Percentiles rank a stretch among this genome's conserved stretches.
phyloP scores from a whole-genome alignment of 2,113 vertebrate species.

The Hemibagrus wyckioides region DNA sequence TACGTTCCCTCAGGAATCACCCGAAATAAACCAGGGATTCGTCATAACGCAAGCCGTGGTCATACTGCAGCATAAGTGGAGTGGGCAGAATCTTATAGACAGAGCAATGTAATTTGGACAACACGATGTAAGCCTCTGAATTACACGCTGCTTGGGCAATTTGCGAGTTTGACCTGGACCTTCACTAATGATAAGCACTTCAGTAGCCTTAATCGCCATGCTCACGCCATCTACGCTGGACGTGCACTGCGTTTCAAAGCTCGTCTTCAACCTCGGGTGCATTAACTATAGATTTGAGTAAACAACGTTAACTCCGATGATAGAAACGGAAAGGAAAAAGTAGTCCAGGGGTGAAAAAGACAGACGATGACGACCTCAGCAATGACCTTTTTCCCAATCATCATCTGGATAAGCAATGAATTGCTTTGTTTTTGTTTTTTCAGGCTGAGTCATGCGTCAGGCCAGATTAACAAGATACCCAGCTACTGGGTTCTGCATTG shows the following conservation, averaged over 20 bases:
- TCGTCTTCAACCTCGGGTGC: constrained; percentile 16
- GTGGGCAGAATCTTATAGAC: constrained; percentile 37
- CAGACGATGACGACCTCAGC: constrained; percentile 66
- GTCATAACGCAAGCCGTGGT: constrained; percentile 40
- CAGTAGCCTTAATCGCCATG: constrained; percentile 49
- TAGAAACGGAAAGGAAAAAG: constrained; percentile 42
- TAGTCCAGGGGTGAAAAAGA: constrained; percentile 58
- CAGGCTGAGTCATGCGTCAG: constrained; percentile 79
- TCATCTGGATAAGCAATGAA: constrained; percentile 71
- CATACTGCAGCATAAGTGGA: constrained; percentile 30
- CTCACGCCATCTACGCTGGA: constrained; percentile 34
- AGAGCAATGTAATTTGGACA: constrained; percentile 24
- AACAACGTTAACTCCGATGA: constrained; percentile 52
- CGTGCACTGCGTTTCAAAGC: constrained; percentile 41
- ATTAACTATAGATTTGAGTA: constrained; percentile 56
- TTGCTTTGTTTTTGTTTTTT: constrained; percentile 59
- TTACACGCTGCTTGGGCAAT: constrained; percentile 23
- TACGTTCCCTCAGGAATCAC: constrained; percentile 41
- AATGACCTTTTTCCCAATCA: constrained; percentile 71
- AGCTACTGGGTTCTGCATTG: constrained; percentile 65
- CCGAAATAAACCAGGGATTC: constrained; percentile 51
- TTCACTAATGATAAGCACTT: constrained; percentile 49
- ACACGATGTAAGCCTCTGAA: constrained; percentile 29
- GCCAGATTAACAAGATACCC: constrained; percentile 77
- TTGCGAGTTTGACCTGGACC: constrained; percentile 45